A percentile compares a stretch with the other conserved stretches of the same genome.
Conservation (phyloP, 37 sponge, comb jelly and placozoan species). For the Hexactinellida sp. region DNA sequence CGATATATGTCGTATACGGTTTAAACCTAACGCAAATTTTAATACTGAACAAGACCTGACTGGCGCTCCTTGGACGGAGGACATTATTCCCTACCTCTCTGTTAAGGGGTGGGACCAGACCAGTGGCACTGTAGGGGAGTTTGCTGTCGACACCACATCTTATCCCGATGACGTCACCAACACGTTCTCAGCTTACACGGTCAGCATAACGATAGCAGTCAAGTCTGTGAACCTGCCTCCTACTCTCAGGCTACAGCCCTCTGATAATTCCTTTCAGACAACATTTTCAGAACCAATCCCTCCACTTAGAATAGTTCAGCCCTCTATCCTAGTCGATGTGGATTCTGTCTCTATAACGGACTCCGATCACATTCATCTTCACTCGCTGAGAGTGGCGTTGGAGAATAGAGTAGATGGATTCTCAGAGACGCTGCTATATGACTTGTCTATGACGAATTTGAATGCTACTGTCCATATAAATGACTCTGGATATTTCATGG, state of each 20-base stretch:
- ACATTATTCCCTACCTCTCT: conserved; percentile 46
- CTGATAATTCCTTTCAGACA: conserved; percentile 15
- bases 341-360: conserved; percentile 32
- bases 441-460: conserved; percentile 39
- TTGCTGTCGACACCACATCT: conserved; percentile 56
- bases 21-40: conserved; percentile 41
- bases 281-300: conserved; percentile 54
- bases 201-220: conserved; percentile 32
- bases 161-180: conserved; percentile 58
- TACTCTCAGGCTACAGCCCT: conserved; percentile 26
- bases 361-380: conserved; percentile 43
- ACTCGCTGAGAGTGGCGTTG: conserved; percentile 28
- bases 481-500: not conserved
- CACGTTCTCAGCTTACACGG: conserved; percentile 48
- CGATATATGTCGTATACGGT: conserved; percentile 40
- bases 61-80: conserved; percentile 28
- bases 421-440: conserved; percentile 28
- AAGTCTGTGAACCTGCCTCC: conserved; percentile 36
- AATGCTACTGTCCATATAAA: not conserved
- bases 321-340: conserved; percentile 37
- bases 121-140: conserved; percentile 22
- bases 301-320: conserved; percentile 37
- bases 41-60: conserved; percentile 56
- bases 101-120: conserved; percentile 73
- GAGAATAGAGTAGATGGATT: conserved; percentile 21